Percentiles rank a stretch among this genome's conserved stretches.
Conservation (phyloP, 2,797 vertebrate genomes). For the Borostomias antarcticus region DNA sequence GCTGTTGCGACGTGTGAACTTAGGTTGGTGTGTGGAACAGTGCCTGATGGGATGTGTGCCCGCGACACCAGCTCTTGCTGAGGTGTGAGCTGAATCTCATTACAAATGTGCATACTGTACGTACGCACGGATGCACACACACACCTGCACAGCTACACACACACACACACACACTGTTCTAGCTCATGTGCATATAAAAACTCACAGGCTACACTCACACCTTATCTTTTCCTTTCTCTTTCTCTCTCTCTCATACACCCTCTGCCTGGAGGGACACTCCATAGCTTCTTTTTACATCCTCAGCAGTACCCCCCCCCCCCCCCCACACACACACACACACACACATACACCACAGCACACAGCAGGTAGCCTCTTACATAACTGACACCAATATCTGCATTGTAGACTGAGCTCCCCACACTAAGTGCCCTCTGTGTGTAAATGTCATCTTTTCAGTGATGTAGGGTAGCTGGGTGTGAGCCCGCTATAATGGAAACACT, state of each 20-base stretch:
- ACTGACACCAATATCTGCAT: constrained; percentile 22
- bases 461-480: not conserved
- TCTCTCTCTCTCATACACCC: no score
- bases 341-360: no score
- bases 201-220: no score
- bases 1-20: not conserved
- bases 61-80: constrained; percentile 3
- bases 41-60: not conserved
- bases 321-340: no score
- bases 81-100: constrained; percentile 2
- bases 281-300: constrained; percentile 3
- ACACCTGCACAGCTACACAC: no score
- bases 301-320: no score
- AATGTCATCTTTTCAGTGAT: constrained; percentile 17
- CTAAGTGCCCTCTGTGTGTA: constrained; percentile 27
- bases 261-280: not conserved
- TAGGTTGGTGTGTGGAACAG: not conserved
- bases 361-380: constrained; percentile 21
- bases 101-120: not conserved
- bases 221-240: not conserved
- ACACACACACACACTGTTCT: constrained; percentile 2
- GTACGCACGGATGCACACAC: no score
- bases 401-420: not conserved
- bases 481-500: no score
- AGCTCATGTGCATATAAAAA: no score